Base-by-base conservation (phyloP, 2,113 vertebrate genomes). In the Pitta sordida region DNA sequence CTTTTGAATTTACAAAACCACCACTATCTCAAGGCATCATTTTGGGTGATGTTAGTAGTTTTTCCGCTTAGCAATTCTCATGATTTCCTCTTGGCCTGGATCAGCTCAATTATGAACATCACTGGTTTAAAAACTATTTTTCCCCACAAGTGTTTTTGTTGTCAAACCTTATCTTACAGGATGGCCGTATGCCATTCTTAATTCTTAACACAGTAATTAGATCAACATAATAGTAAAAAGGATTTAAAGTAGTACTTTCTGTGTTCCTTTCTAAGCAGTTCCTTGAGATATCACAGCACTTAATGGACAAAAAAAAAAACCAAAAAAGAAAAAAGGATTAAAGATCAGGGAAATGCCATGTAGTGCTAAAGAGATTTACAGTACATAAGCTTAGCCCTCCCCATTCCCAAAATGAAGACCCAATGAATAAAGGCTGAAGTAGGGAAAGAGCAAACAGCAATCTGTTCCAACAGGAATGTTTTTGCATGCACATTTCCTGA, bases 401-500 rank as follows among this genome's bases (percentile, higher is more conserved):
- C 88, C 85, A 52, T 74, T 69, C 95, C 92, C 92, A 79, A 39
- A 90, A 91, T 65, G 73, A 90, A 60, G 80, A 87, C 90, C 93
- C 96, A 84, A 52, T 91, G 95, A 94, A 71, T 91, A 95, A 86
- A 86, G 59, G 49, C 67, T 90, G 91, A 90, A 94, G 70, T 46
- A 96, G 34, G 88, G 52, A 89, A 88, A 60, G 74, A 91, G 74
- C 68, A 93, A 83, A 86, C 62, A 70, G 52, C 65, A 95, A 94
- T 91, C 95, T 83, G 89, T 95, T 94, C 93, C 91, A 93, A 64
- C 96, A 96, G 93, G 87, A 94, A 91, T 91, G 91, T 34, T 88
- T 92, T 34, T 39, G 73, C 93, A 95, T 91, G 88, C 95, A 92
- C 79, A 88, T 86, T 90, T 92, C 89, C 89, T 91, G 87, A 86